A percentile compares a stretch with the other conserved stretches of the same genome.
Evolutionary conservation across 2,797 vertebrate genomes (phyloP).

Genomic region (Hapalemur alaotrensis): DNA sequence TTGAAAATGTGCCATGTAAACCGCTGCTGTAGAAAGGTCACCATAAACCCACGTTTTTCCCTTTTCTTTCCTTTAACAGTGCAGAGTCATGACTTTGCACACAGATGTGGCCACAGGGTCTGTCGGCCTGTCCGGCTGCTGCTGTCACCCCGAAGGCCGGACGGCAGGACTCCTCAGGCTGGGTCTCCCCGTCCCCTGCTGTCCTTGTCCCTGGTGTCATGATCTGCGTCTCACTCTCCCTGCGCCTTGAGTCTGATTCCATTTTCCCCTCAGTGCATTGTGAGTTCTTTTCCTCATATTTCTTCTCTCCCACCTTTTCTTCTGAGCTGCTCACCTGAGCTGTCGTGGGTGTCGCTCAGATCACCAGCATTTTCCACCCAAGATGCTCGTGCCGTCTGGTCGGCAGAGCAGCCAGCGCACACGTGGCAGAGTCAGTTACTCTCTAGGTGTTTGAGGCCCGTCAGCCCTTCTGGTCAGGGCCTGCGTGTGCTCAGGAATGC

Average conservation of each 20-base stretch:
- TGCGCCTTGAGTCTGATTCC: fast-evolving
- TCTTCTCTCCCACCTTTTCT: not conserved
- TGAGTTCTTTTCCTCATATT: fast-evolving
- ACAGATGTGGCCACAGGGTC: fast-evolving
- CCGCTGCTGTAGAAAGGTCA: not conserved
- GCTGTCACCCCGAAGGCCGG: fast-evolving
- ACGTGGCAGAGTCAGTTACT: not conserved
- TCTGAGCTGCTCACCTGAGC: not conserved
- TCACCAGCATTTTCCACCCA: not conserved
- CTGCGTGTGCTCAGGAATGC: not conserved
- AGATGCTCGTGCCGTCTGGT: not conserved
- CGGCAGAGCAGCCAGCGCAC: no score
- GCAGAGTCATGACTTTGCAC: not conserved
- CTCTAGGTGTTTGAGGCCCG: not conserved
- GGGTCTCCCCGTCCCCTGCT: not conserved
- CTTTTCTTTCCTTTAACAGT: not conserved
- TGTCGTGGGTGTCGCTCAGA: no score
- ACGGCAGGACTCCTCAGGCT: no score
- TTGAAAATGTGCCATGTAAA: not conserved
- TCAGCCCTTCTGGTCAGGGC: fast-evolving
- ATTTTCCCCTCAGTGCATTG: fast-evolving
- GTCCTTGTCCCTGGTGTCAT: fast-evolving
- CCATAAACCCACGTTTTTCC: no score
- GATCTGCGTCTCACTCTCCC: not conserved
- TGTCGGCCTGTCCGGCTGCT: fast-evolving